phyloP scores from a whole-genome alignment of 1,140 invertebrate genomes.

The Neuroterus valhalla region DNA sequence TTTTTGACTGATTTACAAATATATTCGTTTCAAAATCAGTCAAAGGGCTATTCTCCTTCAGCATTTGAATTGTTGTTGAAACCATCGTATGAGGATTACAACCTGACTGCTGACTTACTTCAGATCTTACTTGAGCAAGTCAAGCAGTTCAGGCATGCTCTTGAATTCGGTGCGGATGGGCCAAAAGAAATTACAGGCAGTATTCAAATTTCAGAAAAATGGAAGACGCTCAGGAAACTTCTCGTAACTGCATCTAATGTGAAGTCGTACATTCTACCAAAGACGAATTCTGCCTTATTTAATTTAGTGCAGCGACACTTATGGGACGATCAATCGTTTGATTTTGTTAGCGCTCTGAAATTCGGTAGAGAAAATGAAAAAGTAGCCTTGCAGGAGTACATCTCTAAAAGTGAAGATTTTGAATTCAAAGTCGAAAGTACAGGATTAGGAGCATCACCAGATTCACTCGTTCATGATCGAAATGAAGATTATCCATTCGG shows the following conservation, averaged over 20 bases:
- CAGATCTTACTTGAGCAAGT: not conserved
- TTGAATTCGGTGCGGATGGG: not conserved
- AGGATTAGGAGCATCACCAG: constrained; percentile 8
- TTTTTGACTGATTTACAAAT: not conserved
- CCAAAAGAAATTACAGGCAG: not conserved
- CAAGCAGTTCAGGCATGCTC: not conserved
- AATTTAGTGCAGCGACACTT: constrained; percentile 33
- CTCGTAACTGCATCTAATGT: constrained; percentile 39
- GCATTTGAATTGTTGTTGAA: not conserved
- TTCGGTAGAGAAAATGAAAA: constrained; percentile 37
- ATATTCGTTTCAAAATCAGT: not conserved
- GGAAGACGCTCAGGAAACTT: constrained; percentile 32
- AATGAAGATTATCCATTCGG: constrained; percentile 26
- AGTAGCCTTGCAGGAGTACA: constrained; percentile 16
- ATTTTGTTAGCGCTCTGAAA: constrained; percentile 26
- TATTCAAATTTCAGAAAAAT: not conserved
- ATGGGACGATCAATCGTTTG: constrained; percentile 10
- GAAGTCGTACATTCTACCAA: constrained; percentile 13
- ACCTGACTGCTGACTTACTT: not conserved
- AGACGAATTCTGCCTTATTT: constrained; percentile 11
- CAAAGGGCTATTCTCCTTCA: not conserved
- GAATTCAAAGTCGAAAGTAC: constrained; percentile 25
- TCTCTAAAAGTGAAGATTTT: not conserved
- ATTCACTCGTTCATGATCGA: not conserved
- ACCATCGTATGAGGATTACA: not conserved